Percentiles rank a stretch among this genome's conserved stretches.
These are phyloP conservation scores for Cuniculus paca DNA, from an alignment of 2,797 vertebrate species.

Conservation along the genomic window DNA sequence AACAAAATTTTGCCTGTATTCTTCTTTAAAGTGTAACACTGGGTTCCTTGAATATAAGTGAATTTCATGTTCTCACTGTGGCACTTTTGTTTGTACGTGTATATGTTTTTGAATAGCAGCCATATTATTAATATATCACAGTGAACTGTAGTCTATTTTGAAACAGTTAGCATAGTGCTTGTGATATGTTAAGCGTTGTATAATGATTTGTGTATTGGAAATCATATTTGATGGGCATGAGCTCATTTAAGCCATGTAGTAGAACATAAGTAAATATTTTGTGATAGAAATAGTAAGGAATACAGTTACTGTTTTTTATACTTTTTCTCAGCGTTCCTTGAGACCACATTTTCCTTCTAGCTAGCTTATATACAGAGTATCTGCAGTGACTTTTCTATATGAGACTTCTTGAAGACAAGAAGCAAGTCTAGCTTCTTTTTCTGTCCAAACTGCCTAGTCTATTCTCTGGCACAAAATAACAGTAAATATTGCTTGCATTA, in stretches of 20 bases:
- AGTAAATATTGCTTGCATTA: slow-evolving; percentile 41
- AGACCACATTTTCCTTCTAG: slow-evolving; percentile 45
- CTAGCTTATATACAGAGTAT: background rate
- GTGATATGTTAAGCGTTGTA: slow-evolving; percentile 22
- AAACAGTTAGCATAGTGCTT: background rate
- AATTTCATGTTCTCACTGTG: slow-evolving; percentile 43
- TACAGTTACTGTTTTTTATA: slow-evolving; percentile 22
- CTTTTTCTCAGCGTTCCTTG: slow-evolving; percentile 36
- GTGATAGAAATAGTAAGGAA: slow-evolving; percentile 13
- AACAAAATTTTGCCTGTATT: slow-evolving; percentile 46
- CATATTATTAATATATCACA: slow-evolving; percentile 20
- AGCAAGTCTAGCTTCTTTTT: slow-evolving; percentile 23
- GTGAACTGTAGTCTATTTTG: slow-evolving; percentile 30
- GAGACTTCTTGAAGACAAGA: slow-evolving; percentile 44
- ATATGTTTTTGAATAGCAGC: slow-evolving; percentile 53
- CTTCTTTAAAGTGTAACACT: background rate
- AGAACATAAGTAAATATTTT: slow-evolving; percentile 34
- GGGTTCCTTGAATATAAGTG: slow-evolving; percentile 53
- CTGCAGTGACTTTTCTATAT: background rate
- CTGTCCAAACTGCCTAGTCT: background rate
- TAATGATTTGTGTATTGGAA: slow-evolving; percentile 59
- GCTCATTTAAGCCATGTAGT: slow-evolving; percentile 47
- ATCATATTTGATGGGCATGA: background rate
- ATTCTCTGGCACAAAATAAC: slow-evolving; percentile 29
- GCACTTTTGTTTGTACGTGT: slow-evolving; percentile 25